Evolutionary conservation across 2,888 invertebrate genomes (phyloP).

Genomic region (Crocallis elinguaria): DNA sequence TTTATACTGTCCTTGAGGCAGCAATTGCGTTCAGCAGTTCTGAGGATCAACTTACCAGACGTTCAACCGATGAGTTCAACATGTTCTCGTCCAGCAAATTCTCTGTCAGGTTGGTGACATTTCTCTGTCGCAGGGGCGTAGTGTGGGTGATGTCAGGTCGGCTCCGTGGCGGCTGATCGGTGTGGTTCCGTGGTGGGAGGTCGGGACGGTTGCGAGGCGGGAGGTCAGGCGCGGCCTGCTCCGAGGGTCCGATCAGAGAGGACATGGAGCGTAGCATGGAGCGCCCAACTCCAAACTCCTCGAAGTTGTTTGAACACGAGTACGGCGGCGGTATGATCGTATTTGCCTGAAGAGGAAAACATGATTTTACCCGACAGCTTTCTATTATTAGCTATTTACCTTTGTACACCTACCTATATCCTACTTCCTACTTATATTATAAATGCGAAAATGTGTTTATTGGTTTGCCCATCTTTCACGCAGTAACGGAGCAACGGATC

Average conservation of each 20-base stretch:
- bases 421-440: too few species aligned
- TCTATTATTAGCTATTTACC: neutral
- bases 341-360: constrained; percentile 85
- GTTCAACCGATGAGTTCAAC: constrained; percentile 44
- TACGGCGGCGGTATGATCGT: constrained; percentile 93
- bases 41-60: constrained; percentile 6
- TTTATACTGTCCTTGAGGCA: too few species aligned
- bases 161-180: constrained; percentile 44
- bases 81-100: constrained; percentile 72
- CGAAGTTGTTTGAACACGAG: constrained; percentile 91
- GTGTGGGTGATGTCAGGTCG: constrained; percentile 38
- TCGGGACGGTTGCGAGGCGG: constrained; percentile 48
- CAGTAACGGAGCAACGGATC: too few species aligned
- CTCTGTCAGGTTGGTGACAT: constrained; percentile 59
- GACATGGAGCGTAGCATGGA: constrained; percentile 85
- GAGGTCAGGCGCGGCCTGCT: constrained; percentile 27
- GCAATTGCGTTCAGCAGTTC: too few species aligned
- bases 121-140: constrained; percentile 36
- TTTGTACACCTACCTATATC: too few species aligned
- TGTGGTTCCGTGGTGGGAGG: too few species aligned
- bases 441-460: too few species aligned
- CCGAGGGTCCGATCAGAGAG: constrained; percentile 75
- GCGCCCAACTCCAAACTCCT: constrained; percentile 81
- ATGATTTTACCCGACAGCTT: neutral
- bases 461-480: too few species aligned